Evolutionary conservation across 2,113 vertebrate genomes (phyloP), one percentile per base, ranked within the genome.

Genomic region (Hypomesus transpacificus): DNA sequence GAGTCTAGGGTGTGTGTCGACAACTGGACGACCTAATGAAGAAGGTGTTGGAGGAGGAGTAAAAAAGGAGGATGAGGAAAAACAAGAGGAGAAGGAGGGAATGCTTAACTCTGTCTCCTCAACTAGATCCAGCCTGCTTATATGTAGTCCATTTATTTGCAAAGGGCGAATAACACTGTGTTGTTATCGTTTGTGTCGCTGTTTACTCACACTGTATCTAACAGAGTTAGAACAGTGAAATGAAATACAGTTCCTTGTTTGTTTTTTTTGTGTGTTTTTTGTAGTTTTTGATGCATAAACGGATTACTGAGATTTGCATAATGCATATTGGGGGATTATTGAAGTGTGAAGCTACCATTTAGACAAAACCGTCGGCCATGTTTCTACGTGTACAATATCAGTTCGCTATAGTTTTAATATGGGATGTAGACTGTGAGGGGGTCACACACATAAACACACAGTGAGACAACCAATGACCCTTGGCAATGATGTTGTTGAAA

Each of bases 1-100:
- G 46, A 59, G 73, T 50, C 52, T 8, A 24, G 53, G 69, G 64
- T 66, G 65, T 16, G 24, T 34, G 50, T 67, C 70, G 58, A 77
- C 66, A 8, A 46, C 39, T 46, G 39, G 39, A 46, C 39, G 9
- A 46, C 9, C 39, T 46, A 46, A 69, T 6, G 63, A 71, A 22
- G 24, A 24, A 22, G 70, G 73, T 77, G 63, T 62, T n/a, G 24
- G 31, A 67, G 59, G 80, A 76, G 9, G 70, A 75, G 69, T 62
- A 28, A 74, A 73, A 76, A 76, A 7, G 39, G 9, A 46, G 7
- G 39, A 46, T 9, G 39, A 9, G 39, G 39, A 46, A 46, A 11
- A 46, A 11, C 2, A 46, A 2, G 39, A 46, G 39, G 39, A 26
- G 24, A 26, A 3, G 24, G 24, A 26, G 24, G 7, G 2, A 9